Conservation (phyloP, 2,113 vertebrate genomes). For the Chrysochloris asiatica region DNA sequence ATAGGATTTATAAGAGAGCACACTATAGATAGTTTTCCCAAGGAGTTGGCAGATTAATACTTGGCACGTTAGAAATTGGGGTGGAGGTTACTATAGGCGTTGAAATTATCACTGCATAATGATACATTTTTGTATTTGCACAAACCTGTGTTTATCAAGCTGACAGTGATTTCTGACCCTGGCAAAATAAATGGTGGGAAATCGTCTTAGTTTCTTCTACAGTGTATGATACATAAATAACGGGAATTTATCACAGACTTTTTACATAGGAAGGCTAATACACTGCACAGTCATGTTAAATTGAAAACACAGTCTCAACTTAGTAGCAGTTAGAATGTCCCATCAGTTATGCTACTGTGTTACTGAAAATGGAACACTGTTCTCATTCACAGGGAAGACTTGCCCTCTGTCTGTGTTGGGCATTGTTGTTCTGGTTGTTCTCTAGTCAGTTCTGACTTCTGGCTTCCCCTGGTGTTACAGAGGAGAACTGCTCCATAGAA, state of each 20-base stretch:
- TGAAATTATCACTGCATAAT: not conserved
- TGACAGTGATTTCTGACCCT: slow-evolving; percentile 18
- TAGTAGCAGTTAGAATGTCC: not conserved
- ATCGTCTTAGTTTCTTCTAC: not conserved
- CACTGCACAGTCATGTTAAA: not conserved
- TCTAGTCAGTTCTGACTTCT: not conserved
- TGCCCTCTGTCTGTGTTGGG: too few species aligned
- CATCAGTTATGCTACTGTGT: not conserved
- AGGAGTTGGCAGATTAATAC: slow-evolving; percentile 39
- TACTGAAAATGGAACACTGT: not conserved
- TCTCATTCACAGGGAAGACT: not conserved
- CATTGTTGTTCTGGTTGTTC: not conserved
- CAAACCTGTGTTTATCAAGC: not conserved
- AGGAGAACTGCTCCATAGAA: not conserved
- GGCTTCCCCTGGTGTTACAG: not conserved
- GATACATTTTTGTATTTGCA: not conserved
- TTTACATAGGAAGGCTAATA: not conserved
- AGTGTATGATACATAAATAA: not conserved
- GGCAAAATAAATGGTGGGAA: not conserved
- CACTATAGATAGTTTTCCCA: slow-evolving; percentile 61
- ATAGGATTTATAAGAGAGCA: slow-evolving; percentile 62
- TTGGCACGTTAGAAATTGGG: slow-evolving; percentile 46
- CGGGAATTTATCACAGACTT: not conserved
- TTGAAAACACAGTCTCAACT: not conserved
- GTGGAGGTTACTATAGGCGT: not conserved